Base-by-base conservation (phyloP, 2,113 vertebrate species). In the Ancistrus triradiatus region DNA sequence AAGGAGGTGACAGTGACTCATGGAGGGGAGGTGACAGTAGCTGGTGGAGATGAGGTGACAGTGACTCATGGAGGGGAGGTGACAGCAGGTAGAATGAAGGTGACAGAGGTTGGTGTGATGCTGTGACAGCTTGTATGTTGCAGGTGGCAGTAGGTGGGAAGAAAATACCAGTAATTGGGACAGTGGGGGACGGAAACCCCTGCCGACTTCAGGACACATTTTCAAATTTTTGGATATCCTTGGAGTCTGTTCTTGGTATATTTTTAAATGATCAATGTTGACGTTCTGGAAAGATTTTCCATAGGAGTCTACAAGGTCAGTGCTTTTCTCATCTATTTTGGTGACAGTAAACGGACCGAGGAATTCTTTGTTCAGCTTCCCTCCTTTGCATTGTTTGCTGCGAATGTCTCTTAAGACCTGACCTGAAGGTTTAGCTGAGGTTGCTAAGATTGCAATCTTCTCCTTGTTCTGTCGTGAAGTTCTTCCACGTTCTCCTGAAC, bases 251-350 rank as follows among this genome's bases (percentile, higher is more conserved):
- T 51, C 49, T n/a, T 51, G 13, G 49, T 6, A 27, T 1, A n/a
- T 8, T 17, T 51, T 51, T 25, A 51, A n/a, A 17, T 51, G 49
- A 28, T 46, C 43, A 46, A n/a, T n/a, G n/a, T n/a, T n/a, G n/a
- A n/a, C n/a, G n/a, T n/a, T n/a, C n/a, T n/a, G n/a, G n/a, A n/a
- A 46, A 13, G 49, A 14, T 51, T 51, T 25, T n/a, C 49, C 24
- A 14, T n/a, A 7, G 7, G 17, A 19, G n/a, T n/a, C n/a, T n/a
- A n/a, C n/a, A n/a, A n/a, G n/a, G n/a, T n/a, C n/a, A n/a, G n/a
- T n/a, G n/a, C 22, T 51, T 27, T 51, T 51, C 49, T 13, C 49
- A 1, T 51, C 24, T 27, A 51, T n/a, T 51, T 28, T 51, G 1
- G 49, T 51, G 2, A 51, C 5, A 15, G 27, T 28, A 25, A 51